Evolutionary conservation across 2,888 invertebrate species (phyloP), one percentile per base, ranked within the genome.

Genomic region (Platerodrilus igneus): DNA sequence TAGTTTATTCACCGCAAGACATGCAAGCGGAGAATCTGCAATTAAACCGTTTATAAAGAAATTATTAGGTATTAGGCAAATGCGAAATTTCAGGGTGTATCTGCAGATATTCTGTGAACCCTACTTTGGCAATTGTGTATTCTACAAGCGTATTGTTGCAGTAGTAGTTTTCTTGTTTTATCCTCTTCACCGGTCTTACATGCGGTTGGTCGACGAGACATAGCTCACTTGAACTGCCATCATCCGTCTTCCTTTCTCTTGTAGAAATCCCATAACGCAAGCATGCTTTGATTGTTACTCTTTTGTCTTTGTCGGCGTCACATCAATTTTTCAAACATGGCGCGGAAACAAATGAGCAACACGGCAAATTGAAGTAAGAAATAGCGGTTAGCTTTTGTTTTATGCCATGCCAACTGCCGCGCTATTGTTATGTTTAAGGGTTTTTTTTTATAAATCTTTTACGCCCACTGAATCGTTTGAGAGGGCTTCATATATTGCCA

Each of bases 301-400:
- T 66, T 65, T 64, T 60, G 63, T 66, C 67, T 66, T 59, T 66
- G 68, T 68, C 68, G 65, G 61, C 67, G 67, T 67, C 68, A 62
- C 67, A 68, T 68, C 68, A 68, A 68, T 68, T 66, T 68, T 68
- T 68, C 68, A 68, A 61, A 63, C 56, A 63, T 63, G 67, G 64
- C 66, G 64, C 64, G 64, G 63, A 67, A 67, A 69, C 66, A 68
- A 68, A 69, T 69, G 69, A 68, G 68, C 65, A 61, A 57, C 63
- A 53, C 65, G 62, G 60, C 61, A 68, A 69, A 68, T 69, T 68
- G 68, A 62, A 66, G 67, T 68, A 67, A 69, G 69, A 66, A 68
- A 68, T 68, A 68, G 69, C 68, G 67, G 69, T 67, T 67, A 66
- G 65, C 63, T 67, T 62, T 66, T 67, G 67, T 67, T 68, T 67